Conservation (phyloP, 2,888 invertebrate genomes). For the Drosophila kanekoi region DNA sequence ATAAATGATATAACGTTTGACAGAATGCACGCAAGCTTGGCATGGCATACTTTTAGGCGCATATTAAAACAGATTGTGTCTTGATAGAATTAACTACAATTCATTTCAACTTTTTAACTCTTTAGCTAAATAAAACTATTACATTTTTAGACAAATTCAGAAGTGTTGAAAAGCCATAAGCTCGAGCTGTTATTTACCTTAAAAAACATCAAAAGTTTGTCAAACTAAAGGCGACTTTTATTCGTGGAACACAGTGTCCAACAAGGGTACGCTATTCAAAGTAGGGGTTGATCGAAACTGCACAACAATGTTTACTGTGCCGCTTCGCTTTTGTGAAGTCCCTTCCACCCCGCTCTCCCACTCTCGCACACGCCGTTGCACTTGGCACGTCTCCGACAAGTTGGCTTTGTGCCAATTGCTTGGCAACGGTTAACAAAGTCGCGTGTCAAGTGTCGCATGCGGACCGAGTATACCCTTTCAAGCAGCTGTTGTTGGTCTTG, state of each 20-base stretch:
- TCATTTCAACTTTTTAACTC: no score
- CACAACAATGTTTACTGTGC: conserved; percentile 20
- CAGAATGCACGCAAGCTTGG: not conserved
- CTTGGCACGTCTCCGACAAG: conserved; percentile 6
- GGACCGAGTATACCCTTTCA: conserved; percentile 22
- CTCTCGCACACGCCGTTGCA: not conserved
- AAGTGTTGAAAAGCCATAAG: not conserved
- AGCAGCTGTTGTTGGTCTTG: conserved; percentile 13
- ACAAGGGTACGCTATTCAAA: not conserved
- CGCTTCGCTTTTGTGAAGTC: not conserved
- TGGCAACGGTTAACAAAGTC: conserved; percentile 51
- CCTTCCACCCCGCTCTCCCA: not conserved
- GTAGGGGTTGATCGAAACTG: conserved; percentile 7
- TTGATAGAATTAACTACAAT: no score
- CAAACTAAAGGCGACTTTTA: conserved; percentile 1
- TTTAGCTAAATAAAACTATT: not conserved
- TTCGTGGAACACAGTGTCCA: conserved; percentile 13
- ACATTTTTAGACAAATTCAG: not conserved
- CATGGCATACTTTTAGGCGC: conserved; percentile 18
- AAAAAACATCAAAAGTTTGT: conserved; percentile 7
- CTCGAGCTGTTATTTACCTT: conserved; percentile 13
- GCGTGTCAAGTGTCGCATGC: conserved; percentile 70
- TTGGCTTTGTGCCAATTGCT: conserved; percentile 33
- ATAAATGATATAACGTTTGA: not conserved
- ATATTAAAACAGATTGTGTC: not conserved